These are phyloP conservation scores for Mus caroli DNA, from an alignment of 2,797 vertebrate genomes.

Conservation along the genomic window DNA sequence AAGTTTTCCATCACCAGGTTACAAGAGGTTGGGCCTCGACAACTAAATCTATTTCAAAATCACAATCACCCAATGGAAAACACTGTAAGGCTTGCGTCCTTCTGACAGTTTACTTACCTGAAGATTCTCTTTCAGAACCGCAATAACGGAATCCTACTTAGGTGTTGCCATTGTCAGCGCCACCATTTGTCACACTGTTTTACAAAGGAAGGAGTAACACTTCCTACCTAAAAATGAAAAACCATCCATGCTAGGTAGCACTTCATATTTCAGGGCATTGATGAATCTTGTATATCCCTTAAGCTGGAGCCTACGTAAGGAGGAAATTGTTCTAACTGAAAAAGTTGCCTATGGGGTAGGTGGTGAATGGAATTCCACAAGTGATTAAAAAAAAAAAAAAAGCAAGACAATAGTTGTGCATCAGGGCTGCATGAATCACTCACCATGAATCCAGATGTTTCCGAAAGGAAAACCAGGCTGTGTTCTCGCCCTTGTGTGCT, in stretches of 20 bases:
- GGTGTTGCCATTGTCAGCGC: not conserved
- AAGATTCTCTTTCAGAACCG: not conserved
- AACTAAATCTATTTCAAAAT: not conserved
- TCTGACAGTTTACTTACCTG: not conserved
- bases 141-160: not conserved
- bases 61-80: not conserved
- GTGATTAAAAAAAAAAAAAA: slow-evolving; percentile 88
- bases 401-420: slow-evolving; percentile 85
- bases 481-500: slow-evolving; percentile 85
- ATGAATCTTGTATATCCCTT: slow-evolving; percentile 59
- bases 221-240: slow-evolving; percentile 54
- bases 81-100: too few relatives aligned
- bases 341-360: slow-evolving; percentile 85
- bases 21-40: not conserved
- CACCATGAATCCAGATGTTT: slow-evolving; percentile 90
- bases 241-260: slow-evolving; percentile 29
- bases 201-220: slow-evolving; percentile 4
- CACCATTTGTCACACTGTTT: not conserved
- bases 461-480: slow-evolving; percentile 88
- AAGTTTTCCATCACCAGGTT: not conserved
- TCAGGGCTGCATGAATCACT: slow-evolving; percentile 84
- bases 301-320: slow-evolving; percentile 78
- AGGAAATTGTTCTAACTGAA: slow-evolving; percentile 87
- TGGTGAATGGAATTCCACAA: slow-evolving; percentile 89
- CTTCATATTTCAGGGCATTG: slow-evolving; percentile 35